Evolutionary conservation across 2,888 invertebrate species (phyloP), one percentile per base, ranked within the genome.

Genomic region (Piscicola geometra): DNA sequence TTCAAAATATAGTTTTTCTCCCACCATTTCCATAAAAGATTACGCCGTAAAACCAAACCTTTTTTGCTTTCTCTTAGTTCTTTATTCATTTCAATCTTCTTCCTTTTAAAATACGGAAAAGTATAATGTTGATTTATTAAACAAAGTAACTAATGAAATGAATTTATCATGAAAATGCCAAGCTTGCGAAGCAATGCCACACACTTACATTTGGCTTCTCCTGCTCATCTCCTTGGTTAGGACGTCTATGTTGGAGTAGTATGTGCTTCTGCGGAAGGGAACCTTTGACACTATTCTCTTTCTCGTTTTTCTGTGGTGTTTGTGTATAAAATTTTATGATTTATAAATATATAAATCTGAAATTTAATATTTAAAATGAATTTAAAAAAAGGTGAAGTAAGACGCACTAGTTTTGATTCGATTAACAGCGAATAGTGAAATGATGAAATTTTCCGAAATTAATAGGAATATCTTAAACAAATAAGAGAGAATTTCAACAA

Each of bases 281-380:
- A 56, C 70, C 66, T 60, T 76, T 1, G 71, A 71, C 70, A 33
- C 28, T 30, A 76, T 41, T 9, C 76, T 47, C 47, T 36, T 64
- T 15, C 73, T 73, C 60, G 18, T 47, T 9, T 47, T 41, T 3
- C 60, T 56, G 25, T 5, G 41, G 41, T 41, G 41, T 5, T 41
- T 5, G 41, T 41, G 41, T n/a, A n/a, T n/a, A n/a, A n/a, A n/a
- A n/a, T n/a, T n/a, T n/a, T n/a, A n/a, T n/a, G n/a, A n/a, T n/a
- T n/a, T n/a, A n/a, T n/a, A n/a, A n/a, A n/a, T n/a, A n/a, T n/a
- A n/a, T n/a, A n/a, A n/a, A n/a, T n/a, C n/a, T n/a, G n/a, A n/a
- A n/a, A n/a, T n/a, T n/a, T n/a, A n/a, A n/a, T n/a, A n/a, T n/a
- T n/a, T n/a, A n/a, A n/a, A n/a, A n/a, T n/a, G n/a, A n/a, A n/a